These are phyloP conservation scores for Erebia epiphron DNA, from an alignment of 2,888 invertebrate species.

Conservation along the genomic window DNA sequence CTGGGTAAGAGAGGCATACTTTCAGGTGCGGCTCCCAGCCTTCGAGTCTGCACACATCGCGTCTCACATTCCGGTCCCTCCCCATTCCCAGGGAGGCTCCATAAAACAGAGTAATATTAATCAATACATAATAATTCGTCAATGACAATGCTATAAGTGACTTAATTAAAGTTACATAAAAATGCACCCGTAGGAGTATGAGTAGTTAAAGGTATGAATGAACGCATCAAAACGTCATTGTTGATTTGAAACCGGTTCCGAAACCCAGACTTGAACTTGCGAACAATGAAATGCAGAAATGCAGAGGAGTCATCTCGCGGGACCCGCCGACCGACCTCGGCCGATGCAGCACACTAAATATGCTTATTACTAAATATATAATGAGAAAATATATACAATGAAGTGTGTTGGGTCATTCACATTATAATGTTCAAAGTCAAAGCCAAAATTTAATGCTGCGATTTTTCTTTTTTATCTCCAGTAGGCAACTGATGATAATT, in stretches of 20 bases:
- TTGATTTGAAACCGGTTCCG: constrained; percentile 6
- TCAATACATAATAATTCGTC: too few species aligned
- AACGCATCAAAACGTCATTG: neutral
- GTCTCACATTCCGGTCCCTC: too few species aligned
- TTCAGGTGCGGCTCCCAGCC: too few species aligned
- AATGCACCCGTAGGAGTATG: too few species aligned
- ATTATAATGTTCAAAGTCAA: neutral
- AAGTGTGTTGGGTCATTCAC: neutral
- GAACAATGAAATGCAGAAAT: neutral
- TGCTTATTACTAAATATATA: neutral
- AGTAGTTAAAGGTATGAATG: neutral
- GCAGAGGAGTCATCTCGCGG: neutral
- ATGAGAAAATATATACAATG: constrained; percentile 8
- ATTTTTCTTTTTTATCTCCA: too few species aligned
- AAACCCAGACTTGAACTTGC: constrained; percentile 12
- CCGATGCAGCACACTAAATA: neutral
- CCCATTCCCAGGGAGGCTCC: too few species aligned
- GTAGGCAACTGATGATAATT: too few species aligned
- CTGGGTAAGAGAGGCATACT: too few species aligned
- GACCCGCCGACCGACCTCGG: neutral
- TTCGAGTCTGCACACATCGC: too few species aligned
- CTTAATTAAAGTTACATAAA: too few species aligned
- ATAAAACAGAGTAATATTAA: too few species aligned
- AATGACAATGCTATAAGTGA: too few species aligned
- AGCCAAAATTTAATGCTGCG: neutral